Evolutionary conservation across 2,888 invertebrate genomes (phyloP), one percentile per base, ranked within the genome.

Genomic region (Phania funesta): DNA sequence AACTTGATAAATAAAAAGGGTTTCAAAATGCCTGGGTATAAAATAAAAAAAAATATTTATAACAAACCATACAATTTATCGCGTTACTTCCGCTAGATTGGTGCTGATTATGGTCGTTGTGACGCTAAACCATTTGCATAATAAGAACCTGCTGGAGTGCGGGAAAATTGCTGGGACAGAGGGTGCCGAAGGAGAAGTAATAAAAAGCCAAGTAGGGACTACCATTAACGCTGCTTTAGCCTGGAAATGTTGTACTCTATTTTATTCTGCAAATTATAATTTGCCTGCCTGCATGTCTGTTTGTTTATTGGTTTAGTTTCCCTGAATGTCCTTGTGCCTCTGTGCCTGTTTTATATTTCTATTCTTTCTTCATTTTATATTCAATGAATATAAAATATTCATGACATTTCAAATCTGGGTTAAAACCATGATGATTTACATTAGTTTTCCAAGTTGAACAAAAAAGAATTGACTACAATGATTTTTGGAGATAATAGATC

Each of bases 11-110:
- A 54, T 22, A 52, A 46, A 32, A 46, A 11, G 24, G 32, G 54
- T 44, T 44, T 26, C 1, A 74, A 38, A 38, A 58, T 24, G 16
- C n/a, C 22, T 22, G 1, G 9, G 32, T 35, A n/a, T 64, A 1
- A 18, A 41, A 26, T 24, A 3, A 3, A 58, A 46, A 38, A 58
- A 8, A 60, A 13, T 38, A 44, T 54, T 60, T 65, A 78, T 84
- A 46, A 44, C 46, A 77, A 65, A 78, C 58, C 70, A 77, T 78
- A 86, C 86, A 86, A 89, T 89, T 89, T 87, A 85, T 87, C 87
- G 87, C 87, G 86, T 89, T 89, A 89, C 87, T 90, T 89, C 87
- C 88, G 87, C 87, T 87, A 89, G 89, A 90, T 89, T 90, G 87
- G 88, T 88, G 87, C 86, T 85, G 87, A 87, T 86, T 88, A 87